Percentiles rank a stretch among this genome's conserved stretches.
These are phyloP conservation scores for Bovichtus diacanthus DNA, from an alignment of 2,797 vertebrate genomes.

Conservation along the genomic window DNA sequence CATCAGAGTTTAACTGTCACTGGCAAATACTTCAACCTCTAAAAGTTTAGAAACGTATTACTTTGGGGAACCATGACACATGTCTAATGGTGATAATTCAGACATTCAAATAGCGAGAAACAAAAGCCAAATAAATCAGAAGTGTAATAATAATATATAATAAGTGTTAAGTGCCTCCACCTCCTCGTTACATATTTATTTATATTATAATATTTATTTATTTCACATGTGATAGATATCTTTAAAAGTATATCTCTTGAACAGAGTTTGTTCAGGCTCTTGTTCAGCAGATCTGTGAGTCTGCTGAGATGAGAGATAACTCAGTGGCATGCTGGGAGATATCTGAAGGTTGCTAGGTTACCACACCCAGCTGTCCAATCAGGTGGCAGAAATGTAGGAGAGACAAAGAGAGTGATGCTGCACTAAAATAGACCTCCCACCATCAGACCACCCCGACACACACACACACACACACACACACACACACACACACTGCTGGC, in stretches of 20 bases:
- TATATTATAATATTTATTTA: no score
- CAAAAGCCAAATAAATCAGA: neutral
- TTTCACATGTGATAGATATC: neutral
- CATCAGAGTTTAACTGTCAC: neutral
- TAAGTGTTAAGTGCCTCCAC: neutral
- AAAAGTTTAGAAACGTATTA: neutral
- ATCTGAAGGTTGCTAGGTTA: conserved; percentile 70
- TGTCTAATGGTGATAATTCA: no score
- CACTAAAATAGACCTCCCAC: conserved; percentile 50
- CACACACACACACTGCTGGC: conserved; percentile 21
- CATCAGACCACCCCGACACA: conserved; percentile 38
- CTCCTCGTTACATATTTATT: neutral
- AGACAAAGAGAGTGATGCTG: conserved; percentile 43
- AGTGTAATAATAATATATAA: neutral
- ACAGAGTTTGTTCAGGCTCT: neutral
- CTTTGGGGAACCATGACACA: no score
- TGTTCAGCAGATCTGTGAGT: conserved; percentile 4
- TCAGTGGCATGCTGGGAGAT: conserved; percentile 58
- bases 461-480: neutral
- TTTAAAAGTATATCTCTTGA: neutral
- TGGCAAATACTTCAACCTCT: neutral
- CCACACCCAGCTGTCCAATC: conserved; percentile 54
- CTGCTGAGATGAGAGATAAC: conserved; percentile 21
- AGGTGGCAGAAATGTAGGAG: conserved; percentile 52
- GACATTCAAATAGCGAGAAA: no score